Evolutionary conservation across 2,113 vertebrate genomes (phyloP), one percentile per base, ranked within the genome.

Genomic region (Dolichotis patagonum): DNA sequence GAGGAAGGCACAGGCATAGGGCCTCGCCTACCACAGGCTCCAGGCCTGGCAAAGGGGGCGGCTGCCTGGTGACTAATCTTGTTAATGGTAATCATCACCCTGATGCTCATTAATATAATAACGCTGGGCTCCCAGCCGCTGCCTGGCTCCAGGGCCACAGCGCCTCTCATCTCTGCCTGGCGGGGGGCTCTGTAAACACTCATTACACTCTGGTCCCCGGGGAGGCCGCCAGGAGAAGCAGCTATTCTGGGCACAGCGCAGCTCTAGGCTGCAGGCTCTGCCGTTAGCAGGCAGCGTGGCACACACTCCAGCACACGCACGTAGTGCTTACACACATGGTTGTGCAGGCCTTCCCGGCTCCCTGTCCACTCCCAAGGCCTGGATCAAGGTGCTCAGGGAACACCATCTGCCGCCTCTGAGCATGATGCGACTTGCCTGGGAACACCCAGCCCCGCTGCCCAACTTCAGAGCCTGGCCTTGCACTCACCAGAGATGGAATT

Each of bases 61-160:
- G 86, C 80, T 0, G 20, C 94, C 86, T 95, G 80, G 93, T 58
- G 91, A 93, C 96, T 94, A 84, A 94, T 97, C 95, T 97, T 71
- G 35, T 97, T 96, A 97, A 95, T 63, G 62, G 67, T 95, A 97
- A 98, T 98, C 94, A 95, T 95, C 97, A 94, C 97, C 96, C 95
- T 83, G 93, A 90, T 63, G 92, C 96, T 98, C 41, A 56, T 97
- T 97, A 95, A 97, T 96, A 83, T 97, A 93, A 94, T 96, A 85
- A 94, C 88, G n/a, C 95, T 90, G 96, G 69, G 96, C 96, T 95
- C 91, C 73, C 54, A 67, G 96, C 91, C 81, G 12, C 95, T 13
- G 91, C 96, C 90, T 77, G 94, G 83, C 94, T 95, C 94, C 14
- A 7, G 5, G 10, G n/a, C 91, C 43, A 38, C 83, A 19, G 86